A percentile compares a stretch with the other conserved stretches of the same genome.
Evolutionary conservation across 1,140 invertebrate genomes (phyloP).

Genomic region (Drosophila lini): DNA sequence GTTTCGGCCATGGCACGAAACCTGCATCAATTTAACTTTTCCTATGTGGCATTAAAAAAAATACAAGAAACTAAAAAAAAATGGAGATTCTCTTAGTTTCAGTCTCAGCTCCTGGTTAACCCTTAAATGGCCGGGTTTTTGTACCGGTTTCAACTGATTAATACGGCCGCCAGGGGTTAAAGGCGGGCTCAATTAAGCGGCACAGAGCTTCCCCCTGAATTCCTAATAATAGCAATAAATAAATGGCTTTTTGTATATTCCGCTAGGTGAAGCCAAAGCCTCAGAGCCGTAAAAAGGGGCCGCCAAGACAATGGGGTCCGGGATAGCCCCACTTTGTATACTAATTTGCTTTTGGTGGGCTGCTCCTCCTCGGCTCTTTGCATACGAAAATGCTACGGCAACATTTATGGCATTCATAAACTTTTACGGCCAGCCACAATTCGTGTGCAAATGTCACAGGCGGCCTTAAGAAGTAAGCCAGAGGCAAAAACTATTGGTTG

Average conservation of each 20-base stretch:
- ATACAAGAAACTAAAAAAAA: constrained; percentile 3
- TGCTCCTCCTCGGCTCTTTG: constrained; percentile 42
- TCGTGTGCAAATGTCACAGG: constrained; percentile 55
- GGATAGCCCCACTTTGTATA: constrained; percentile 73
- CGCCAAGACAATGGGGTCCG: constrained; percentile 60
- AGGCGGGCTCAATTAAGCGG: constrained; percentile 29
- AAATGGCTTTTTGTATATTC: constrained; percentile 60
- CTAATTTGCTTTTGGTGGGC: constrained; percentile 73
- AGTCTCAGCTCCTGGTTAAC: constrained; percentile 28
- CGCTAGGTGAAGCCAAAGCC: constrained; percentile 21
- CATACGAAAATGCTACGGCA: constrained; percentile 69
- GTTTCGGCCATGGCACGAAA: constrained; percentile 41
- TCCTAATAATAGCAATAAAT: constrained; percentile 76
- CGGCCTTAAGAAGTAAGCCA: constrained; percentile 16
- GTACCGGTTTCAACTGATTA: constrained; percentile 22
- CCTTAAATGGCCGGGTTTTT: constrained; percentile 31
- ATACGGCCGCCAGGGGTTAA: constrained; percentile 22
- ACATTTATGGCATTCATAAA: constrained; percentile 83
- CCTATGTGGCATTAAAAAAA: constrained; percentile 34
- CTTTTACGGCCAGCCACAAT: constrained; percentile 72
- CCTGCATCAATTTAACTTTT: constrained; percentile 71
- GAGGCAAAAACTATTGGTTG: constrained; percentile 21
- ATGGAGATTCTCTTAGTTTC: constrained; percentile 13
- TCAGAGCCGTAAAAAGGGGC: constrained; percentile 47
- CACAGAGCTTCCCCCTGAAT: constrained; percentile 47